Percentiles rank a stretch among this genome's conserved stretches.
These are phyloP conservation scores for Criorhina ranunculi DNA, from an alignment of 2,888 invertebrate genomes.

Conservation along the genomic window DNA sequence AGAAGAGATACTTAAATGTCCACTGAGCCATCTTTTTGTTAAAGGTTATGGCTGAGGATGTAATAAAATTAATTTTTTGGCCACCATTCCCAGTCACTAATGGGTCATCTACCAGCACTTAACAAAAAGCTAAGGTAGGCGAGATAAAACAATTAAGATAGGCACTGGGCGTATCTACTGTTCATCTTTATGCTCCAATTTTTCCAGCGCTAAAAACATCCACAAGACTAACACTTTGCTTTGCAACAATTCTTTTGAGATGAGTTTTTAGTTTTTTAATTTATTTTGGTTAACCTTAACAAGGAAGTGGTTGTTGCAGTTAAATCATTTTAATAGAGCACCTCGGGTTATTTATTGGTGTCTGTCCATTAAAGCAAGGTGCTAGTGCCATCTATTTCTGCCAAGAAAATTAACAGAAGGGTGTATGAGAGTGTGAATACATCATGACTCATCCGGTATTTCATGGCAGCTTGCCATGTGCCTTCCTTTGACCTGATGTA, in stretches of 20 bases:
- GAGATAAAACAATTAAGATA: slow-evolving; percentile 37
- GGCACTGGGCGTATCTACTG: neutral
- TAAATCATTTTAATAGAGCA: too few species aligned
- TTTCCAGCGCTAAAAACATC: neutral
- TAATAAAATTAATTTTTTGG: neutral
- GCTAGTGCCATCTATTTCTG: too few species aligned
- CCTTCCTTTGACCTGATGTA: too few species aligned
- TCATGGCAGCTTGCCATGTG: too few species aligned
- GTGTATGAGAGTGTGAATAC: too few species aligned
- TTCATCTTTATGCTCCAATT: slow-evolving; percentile 23
- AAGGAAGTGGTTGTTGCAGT: too few species aligned
- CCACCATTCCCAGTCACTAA: neutral
- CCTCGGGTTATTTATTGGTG: too few species aligned
- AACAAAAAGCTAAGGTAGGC: neutral
- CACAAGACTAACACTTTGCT: neutral
- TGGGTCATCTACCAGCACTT: slow-evolving; percentile 1
- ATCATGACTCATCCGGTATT: too few species aligned
- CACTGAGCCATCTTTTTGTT: neutral
- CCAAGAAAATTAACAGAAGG: too few species aligned
- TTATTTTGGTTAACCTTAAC: too few species aligned
- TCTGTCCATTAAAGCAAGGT: too few species aligned
- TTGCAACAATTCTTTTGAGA: neutral
- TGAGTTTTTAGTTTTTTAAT: neutral
- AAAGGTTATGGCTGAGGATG: neutral
- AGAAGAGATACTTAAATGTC: neutral